Evolutionary conservation across 2,888 invertebrate genomes (phyloP), one percentile per base, ranked within the genome.

Genomic region (Prenolepis imparis): DNA sequence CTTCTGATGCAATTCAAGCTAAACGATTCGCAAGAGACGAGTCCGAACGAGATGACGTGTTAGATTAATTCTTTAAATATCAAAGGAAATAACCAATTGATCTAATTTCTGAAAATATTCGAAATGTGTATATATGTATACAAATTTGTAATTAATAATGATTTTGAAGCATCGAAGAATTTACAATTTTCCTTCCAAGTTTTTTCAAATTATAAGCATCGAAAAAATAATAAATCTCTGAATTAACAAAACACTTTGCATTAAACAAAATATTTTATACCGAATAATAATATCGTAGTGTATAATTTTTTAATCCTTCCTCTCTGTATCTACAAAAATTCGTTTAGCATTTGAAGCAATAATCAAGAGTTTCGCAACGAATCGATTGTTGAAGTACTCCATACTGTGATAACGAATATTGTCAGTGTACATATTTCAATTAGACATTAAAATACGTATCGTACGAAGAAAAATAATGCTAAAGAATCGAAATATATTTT

Each of bases 241-340:
- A 28, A 28, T 9, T 32, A 44, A 9, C 41, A 63, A 44, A 52
- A 52, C 3, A n/a, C n/a, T 21, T 63, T n/a, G n/a, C 21, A 41
- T 32, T 44, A 74, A 74, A 21, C 44, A 44, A 72, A 59, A 72
- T 21, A 18, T 28, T 36, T 68, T 21, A 21, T 55, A 55, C 0
- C 0, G 28, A 73, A 73, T 57, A 36, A 55, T 55, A 59, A 28
- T 44, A 5, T 44, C 11, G 21, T 9, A 48, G 8, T 86, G 77
- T 88, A 85, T 81, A 80, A 28, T 55, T n/a, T 24, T 36, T 36
- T 24, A 6, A 64, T 66, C 32, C 21, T 32, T 52, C 48, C n/a
- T 66, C n/a, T 39, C 44, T 11, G 28, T 15, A 18, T 15, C 12
- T n/a, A 39, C 21, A 21, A 64, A 21, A 64, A 41, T 52, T 52